Percentiles rank a stretch among this genome's conserved stretches.
These are phyloP conservation scores for Eledona agricola DNA, from an alignment of 2,888 invertebrate species.

Conservation along the genomic window DNA sequence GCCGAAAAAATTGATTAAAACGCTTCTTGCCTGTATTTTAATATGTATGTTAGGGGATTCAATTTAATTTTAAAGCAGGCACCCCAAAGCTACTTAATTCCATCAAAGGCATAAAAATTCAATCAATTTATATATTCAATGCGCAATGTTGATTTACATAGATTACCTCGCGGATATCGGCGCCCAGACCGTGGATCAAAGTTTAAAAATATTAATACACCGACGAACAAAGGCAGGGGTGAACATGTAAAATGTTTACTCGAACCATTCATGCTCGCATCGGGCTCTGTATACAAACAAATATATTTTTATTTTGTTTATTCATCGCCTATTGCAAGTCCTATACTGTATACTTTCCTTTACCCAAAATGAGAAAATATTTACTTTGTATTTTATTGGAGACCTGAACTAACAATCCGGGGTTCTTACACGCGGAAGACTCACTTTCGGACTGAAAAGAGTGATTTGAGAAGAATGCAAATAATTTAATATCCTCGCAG, in stretches of 20 bases:
- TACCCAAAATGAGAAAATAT: slow-evolving; percentile 40
- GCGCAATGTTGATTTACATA: slow-evolving; percentile 51
- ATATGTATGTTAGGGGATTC: slow-evolving; percentile 38
- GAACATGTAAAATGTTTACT: slow-evolving; percentile 34
- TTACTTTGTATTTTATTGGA: slow-evolving; percentile 40
- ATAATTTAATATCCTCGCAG: slow-evolving; percentile 1
- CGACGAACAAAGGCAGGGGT: slow-evolving; percentile 9
- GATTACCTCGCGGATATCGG: slow-evolving; percentile 34
- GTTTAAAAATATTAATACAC: slow-evolving; percentile 5
- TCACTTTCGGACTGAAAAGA: slow-evolving; percentile 12
- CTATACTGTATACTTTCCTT: slow-evolving; percentile 33
- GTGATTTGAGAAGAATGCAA: slow-evolving; percentile 20
- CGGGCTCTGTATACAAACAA: slow-evolving; percentile 35
- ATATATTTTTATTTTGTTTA: slow-evolving; percentile 39
- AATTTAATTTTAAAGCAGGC: slow-evolving; percentile 49
- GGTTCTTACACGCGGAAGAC: slow-evolving; percentile 8
- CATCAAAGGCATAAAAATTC: slow-evolving; percentile 50
- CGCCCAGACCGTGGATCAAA: slow-evolving; percentile 4
- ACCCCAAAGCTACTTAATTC: slow-evolving; percentile 48
- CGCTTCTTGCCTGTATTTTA: slow-evolving; percentile 3
- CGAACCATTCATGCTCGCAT: slow-evolving; percentile 28
- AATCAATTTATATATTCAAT: slow-evolving; percentile 52
- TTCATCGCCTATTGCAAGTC: slow-evolving; percentile 33
- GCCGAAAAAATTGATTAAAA: neutral
- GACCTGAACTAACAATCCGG: slow-evolving; percentile 34